Base-by-base conservation (phyloP, 2,888 invertebrate genomes). In the Idaea straminata region DNA sequence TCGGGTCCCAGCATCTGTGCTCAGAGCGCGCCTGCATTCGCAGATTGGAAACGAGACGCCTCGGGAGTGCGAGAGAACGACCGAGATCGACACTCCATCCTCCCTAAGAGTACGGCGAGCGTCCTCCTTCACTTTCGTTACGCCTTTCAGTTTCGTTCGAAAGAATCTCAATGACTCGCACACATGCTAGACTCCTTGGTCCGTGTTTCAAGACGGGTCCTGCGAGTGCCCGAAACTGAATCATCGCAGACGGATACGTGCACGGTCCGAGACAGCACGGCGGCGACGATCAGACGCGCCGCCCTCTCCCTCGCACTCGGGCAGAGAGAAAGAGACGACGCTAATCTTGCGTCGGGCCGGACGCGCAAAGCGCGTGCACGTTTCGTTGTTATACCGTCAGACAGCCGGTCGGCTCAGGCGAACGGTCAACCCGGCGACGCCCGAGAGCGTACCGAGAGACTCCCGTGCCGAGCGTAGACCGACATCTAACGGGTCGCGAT, bases 1-100 rank as follows among this genome's bases (percentile, higher is more conserved):
- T 95, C 94, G 94, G 95, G 94, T 95, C 93, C 93, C 94, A 95
- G 92, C 94, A 92, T 93, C 90, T 94, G 90, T 93, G 94, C 95
- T 95, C 94, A 89, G 79, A 92, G 94, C 93, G 93, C 93, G 87
- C 86, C 92, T 88, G 47, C 83, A 81, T 81, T 82, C 81, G 79
- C 81, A 38, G 78, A 85, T 88, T 88, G 85, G 82, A 81, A 87
- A 36, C 36, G 36, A 36, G 36, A 36, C 36, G 36, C 36, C 36
- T 36, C 36, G 36, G 92, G 92, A 92, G 86, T 94, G 94, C 94
- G 93, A 77, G 81, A 84, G 81, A 65, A 72, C 84, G 80, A 81
- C 79, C 82, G 73, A 76, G 77, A 80, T 73, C 83, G 83, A 78
- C 78, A 79, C 81, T 10, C 36, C 36, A 36, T 36, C 36, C 36